phyloP scores from a whole-genome alignment of 2,113 vertebrate species.

The Colius striatus region DNA sequence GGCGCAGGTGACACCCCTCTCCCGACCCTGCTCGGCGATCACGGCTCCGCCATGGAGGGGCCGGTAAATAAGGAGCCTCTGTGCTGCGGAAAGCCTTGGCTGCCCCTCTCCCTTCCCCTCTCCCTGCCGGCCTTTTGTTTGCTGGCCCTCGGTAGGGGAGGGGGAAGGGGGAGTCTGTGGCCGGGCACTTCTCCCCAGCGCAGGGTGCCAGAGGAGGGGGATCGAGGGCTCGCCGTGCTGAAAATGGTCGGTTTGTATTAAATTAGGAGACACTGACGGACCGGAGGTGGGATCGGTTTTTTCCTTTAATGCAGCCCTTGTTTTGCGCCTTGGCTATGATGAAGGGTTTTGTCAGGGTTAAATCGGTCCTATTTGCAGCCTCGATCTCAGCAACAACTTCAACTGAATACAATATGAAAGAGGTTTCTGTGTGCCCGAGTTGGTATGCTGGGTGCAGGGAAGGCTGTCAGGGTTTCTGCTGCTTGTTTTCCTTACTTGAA shows the following conservation, averaged over 20 bases:
- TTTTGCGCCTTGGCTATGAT: conserved; percentile 21
- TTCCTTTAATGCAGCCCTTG: conserved; percentile 63
- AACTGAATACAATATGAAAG: neutral
- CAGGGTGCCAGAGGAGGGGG: neutral
- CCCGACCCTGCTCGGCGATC: neutral
- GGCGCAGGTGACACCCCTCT: neutral
- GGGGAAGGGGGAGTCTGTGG: neutral
- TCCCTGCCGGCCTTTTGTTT: conserved; percentile 23
- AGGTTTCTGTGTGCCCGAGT: neutral
- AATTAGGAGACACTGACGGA: conserved; percentile 50
- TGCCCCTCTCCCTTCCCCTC: neutral
- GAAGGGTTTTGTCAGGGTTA: neutral
- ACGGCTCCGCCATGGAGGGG: neutral
- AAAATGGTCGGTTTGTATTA: neutral
- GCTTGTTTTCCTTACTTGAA: neutral
- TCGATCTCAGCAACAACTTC: neutral
- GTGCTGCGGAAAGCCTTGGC: neutral
- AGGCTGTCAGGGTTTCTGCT: neutral
- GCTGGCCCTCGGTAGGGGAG: neutral
- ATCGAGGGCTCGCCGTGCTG: neutral
- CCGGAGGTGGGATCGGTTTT: conserved; percentile 62
- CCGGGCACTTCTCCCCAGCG: neutral
- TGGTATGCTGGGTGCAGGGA: neutral
- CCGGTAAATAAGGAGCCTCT: neutral
- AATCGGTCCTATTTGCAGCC: neutral